Evolutionary conservation across 2,797 vertebrate species (phyloP), one percentile per base, ranked within the genome.

Genomic region (Alauda arvensis): DNA sequence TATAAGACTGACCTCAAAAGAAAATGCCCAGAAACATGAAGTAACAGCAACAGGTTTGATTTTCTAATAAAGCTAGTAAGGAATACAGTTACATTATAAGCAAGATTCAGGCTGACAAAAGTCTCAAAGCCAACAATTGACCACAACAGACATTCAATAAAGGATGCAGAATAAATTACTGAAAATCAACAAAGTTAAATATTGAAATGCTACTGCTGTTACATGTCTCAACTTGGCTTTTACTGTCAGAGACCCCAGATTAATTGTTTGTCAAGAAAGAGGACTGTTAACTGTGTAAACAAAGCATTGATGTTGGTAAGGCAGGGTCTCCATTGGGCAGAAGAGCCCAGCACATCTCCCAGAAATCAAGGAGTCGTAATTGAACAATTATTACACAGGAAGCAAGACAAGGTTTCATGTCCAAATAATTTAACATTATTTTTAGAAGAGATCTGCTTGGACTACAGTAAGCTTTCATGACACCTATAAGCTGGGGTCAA

Each of bases 261-360:
- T 28, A 16, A 7, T 18, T 69, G 12, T 60, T 83, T 42, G 18
- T 45, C 13, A 34, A 49, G 52, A 37, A 57, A 53, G 11, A 61
- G 2, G 11, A 14, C 9, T 11, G 18, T 10, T 13, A n/a, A 2
- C 13, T 18, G 7, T 60, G 10, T 31, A 16, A 77, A 17, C 4
- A 40, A 28, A 10, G 7, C 10, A 29, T 11, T n/a, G 17, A 7
- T 3, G 5, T 6, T 68, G 15, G 29, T 45, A 37, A 45, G 37
- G 21, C 5, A 25, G 5, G 6, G 4, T 56, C 18, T 75, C 12
- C 16, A 12, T 1, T 6, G 6, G 5, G 3, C 14, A 12, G 5
- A 1, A 26, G 8, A 49, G 10, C 6, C 20, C 37, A 67, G 56
- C 9, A 39, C 1, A 1, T 1, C 2, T 6, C 12, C 3, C 21